These are phyloP conservation scores for Chelonus formosanus DNA, from an alignment of 2,888 invertebrate genomes.

Conservation along the genomic window DNA sequence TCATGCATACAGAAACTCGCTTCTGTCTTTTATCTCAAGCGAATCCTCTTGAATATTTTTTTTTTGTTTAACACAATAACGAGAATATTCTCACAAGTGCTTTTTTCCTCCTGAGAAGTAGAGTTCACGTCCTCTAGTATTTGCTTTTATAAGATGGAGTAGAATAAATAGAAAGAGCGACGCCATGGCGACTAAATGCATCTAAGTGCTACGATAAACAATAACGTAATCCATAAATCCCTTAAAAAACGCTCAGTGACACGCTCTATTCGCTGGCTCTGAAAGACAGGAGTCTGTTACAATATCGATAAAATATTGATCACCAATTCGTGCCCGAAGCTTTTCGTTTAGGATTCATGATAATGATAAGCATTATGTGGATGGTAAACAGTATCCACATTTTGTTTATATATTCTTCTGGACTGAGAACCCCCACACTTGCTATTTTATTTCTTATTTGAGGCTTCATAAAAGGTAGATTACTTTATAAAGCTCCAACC, in stretches of 20 bases:
- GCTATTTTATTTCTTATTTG: too few species aligned
- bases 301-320: slow-evolving; percentile 60
- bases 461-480: too few species aligned
- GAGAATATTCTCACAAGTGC: slow-evolving; percentile 27
- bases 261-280: slow-evolving; percentile 50
- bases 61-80: slow-evolving; percentile 22
- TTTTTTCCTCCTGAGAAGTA: slow-evolving; percentile 1
- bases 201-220: slow-evolving; percentile 53
- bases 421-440: too few species aligned
- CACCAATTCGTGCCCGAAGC: slow-evolving; percentile 56
- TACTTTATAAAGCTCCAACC: too few species aligned
- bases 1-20: slow-evolving; percentile 45
- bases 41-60: slow-evolving; percentile 8
- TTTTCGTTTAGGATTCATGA: slow-evolving; percentile 54
- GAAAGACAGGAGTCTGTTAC: slow-evolving; percentile 51
- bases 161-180: slow-evolving; percentile 22
- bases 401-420: slow-evolving; percentile 17
- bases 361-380: slow-evolving; percentile 38
- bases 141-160: slow-evolving; percentile 25
- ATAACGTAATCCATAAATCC: slow-evolving; percentile 58
- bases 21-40: slow-evolving; percentile 29
- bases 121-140: slow-evolving; percentile 23
- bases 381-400: slow-evolving; percentile 1
- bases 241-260: slow-evolving; percentile 52
- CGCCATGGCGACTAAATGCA: slow-evolving; percentile 44